These are phyloP conservation scores for Muscicapa adusta DNA, from an alignment of 2,113 vertebrate species.

Conservation along the genomic window DNA sequence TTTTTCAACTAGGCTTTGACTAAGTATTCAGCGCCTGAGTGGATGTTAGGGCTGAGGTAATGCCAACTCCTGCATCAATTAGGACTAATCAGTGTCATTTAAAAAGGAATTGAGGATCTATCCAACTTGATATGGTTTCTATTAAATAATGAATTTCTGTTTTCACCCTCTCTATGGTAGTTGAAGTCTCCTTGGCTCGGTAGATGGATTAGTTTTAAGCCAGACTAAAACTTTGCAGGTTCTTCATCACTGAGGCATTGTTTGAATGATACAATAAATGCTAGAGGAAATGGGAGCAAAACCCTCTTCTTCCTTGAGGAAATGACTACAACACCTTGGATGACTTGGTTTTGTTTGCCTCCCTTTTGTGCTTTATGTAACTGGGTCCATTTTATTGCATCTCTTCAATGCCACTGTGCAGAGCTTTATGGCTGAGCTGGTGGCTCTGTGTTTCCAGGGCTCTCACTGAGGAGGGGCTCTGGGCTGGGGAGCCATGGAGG, in stretches of 20 bases:
- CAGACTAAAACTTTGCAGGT: not conserved
- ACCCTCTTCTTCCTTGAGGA: not conserved
- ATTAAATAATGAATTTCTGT: not conserved
- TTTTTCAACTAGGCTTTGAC: not conserved
- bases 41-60: not conserved
- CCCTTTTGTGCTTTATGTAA: fast-evolving
- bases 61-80: not conserved
- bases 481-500: not conserved
- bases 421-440: not conserved
- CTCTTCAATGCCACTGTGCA: fast-evolving
- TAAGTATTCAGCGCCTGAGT: not conserved
- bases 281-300: not conserved
- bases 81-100: not conserved
- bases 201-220: not conserved
- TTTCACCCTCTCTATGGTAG: not conserved
- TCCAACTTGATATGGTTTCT: not conserved
- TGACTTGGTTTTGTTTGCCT: not conserved
- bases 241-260: not conserved
- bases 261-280: not conserved
- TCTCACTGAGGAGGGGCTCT: not conserved
- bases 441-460: not conserved
- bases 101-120: not conserved
- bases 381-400: not conserved
- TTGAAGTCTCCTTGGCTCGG: not conserved
- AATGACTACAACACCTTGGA: not conserved